phyloP scores from a whole-genome alignment of 1,140 invertebrate species.

The Bursaphelenchus mucronatus region DNA sequence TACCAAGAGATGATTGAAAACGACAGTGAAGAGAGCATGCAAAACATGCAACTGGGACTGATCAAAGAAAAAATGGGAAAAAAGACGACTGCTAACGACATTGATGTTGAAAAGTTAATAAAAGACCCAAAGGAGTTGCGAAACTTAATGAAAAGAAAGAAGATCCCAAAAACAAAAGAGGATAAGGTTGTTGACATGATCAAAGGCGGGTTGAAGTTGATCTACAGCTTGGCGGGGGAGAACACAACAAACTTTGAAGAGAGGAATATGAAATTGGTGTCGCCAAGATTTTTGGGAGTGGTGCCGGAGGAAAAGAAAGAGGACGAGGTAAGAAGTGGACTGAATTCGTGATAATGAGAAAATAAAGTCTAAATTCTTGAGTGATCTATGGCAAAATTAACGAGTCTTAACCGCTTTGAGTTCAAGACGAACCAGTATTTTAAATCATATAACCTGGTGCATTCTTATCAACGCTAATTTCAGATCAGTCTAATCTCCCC shows the following conservation, averaged over 20 bases:
- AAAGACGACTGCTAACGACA: too few species aligned
- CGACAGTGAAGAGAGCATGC: too few species aligned
- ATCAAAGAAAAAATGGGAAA: too few species aligned
- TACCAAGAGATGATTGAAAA: too few species aligned
- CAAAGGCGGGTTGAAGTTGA: slow-evolving; percentile 46
- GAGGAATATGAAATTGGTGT: slow-evolving; percentile 41
- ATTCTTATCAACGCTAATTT: background rate
- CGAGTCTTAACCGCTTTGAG: too few species aligned
- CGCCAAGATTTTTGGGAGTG: slow-evolving; percentile 38
- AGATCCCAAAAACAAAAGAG: slow-evolving; percentile 32
- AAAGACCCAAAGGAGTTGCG: slow-evolving; percentile 5
- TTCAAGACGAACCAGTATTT: too few species aligned
- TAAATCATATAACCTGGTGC: too few species aligned
- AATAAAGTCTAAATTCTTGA: too few species aligned
- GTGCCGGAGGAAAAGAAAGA: slow-evolving; percentile 36
- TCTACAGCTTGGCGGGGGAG: slow-evolving; percentile 36
- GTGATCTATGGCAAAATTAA: too few species aligned
- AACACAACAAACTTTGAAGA: slow-evolving; percentile 43
- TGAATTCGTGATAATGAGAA: too few species aligned
- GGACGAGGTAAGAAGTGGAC: slow-evolving; percentile 21
- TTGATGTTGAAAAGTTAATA: background rate
- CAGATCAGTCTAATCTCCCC: slow-evolving; percentile 44
- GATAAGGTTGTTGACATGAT: slow-evolving; percentile 35
- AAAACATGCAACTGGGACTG: too few species aligned
- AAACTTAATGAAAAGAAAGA: background rate